Evolutionary conservation across 92 coral and sea anemone species (phyloP).

Genomic region (Phymanthus crucifer): DNA sequence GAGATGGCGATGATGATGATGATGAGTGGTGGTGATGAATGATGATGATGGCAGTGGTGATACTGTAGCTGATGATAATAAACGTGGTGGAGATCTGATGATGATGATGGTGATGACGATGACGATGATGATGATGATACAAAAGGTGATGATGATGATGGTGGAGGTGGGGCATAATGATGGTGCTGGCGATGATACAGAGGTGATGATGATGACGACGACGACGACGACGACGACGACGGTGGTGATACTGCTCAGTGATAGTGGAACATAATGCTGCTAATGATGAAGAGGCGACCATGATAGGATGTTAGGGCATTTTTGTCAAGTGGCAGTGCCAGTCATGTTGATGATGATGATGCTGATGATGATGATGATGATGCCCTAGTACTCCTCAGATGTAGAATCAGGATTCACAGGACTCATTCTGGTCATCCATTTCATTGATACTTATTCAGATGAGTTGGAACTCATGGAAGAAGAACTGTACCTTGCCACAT

Average conservation of each 20-base stretch:
- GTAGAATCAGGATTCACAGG: too few relatives aligned
- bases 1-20: not conserved
- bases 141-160: too few relatives aligned
- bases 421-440: not conserved
- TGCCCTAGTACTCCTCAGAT: too few relatives aligned
- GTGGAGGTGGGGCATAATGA: too few relatives aligned
- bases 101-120: too few relatives aligned
- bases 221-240: not conserved
- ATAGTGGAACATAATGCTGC: too few relatives aligned
- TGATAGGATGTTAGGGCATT: not conserved
- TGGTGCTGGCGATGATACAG: not conserved
- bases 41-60: not conserved
- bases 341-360: too few relatives aligned
- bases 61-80: too few relatives aligned
- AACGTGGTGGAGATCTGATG: not conserved
- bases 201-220: not conserved
- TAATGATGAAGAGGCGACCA: not conserved
- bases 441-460: slow-evolving; percentile 33
- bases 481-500: slow-evolving; percentile 65
- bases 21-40: not conserved
- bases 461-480: slow-evolving; percentile 72
- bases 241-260: too few relatives aligned
- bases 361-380: too few relatives aligned
- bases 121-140: not conserved
- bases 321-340: too few relatives aligned